Evolutionary conservation across 2,113 vertebrate genomes (phyloP).

Genomic region (Crocuta crocuta): DNA sequence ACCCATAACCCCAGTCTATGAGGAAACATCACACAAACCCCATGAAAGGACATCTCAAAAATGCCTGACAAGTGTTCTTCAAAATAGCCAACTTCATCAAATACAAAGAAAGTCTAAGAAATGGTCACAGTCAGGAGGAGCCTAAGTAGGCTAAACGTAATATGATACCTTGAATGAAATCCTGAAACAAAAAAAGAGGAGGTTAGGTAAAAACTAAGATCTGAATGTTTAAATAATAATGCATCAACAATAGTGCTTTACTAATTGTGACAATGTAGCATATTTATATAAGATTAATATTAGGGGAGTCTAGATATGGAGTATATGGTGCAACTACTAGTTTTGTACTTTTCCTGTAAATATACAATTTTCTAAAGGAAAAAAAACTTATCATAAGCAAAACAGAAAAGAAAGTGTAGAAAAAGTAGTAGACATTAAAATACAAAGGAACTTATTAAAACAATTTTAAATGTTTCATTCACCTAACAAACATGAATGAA

Average conservation of each 20-base stretch:
- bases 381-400: neutral
- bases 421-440: neutral
- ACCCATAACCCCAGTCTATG: neutral
- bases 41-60: neutral
- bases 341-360: neutral
- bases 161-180: neutral
- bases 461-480: neutral
- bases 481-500: neutral
- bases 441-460: neutral
- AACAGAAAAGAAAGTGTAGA: neutral
- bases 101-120: neutral
- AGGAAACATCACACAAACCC: neutral
- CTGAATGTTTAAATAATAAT: neutral
- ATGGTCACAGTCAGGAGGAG: neutral
- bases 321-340: neutral
- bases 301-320: neutral
- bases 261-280: neutral
- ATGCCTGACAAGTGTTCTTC: neutral
- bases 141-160: neutral
- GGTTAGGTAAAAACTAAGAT: neutral
- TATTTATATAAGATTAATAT: neutral
- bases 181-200: neutral
- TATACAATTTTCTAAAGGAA: neutral
- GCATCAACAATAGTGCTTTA: neutral
- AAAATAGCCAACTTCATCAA: neutral